These are phyloP conservation scores for Sebastiscus albofasciatus DNA, from an alignment of 2,797 vertebrate species.

Conservation along the genomic window DNA sequence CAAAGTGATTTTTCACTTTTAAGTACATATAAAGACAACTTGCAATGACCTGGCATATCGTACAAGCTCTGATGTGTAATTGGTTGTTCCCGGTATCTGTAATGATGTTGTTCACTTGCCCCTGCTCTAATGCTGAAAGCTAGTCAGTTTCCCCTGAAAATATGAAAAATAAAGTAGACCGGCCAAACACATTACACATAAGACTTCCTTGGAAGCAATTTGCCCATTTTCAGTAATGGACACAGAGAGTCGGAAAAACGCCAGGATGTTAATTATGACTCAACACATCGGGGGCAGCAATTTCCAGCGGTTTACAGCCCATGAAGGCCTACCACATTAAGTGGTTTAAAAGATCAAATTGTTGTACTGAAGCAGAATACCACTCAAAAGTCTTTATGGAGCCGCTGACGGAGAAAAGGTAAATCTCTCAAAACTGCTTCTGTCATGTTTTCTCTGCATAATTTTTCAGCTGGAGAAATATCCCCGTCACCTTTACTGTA, in stretches of 20 bases:
- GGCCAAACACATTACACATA: constrained; percentile 19
- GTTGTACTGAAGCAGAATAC: not conserved
- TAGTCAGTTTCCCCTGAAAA: not conserved
- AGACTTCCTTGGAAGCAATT: constrained; percentile 32
- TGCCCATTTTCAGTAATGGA: constrained; percentile 49
- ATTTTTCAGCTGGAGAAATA: not conserved
- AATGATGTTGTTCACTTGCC: constrained; percentile 16
- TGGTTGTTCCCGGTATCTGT: constrained; percentile 19
- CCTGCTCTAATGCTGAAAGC: constrained; percentile 1
- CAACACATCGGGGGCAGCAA: constrained; percentile 14
- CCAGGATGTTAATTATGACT: constrained; percentile 42
- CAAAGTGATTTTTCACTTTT: not conserved
- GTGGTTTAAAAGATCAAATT: constrained; percentile 36
- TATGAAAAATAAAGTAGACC: constrained; percentile 1
- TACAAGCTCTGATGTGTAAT: not conserved
- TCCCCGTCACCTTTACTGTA: constrained; percentile 9
- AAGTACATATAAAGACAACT: not conserved
- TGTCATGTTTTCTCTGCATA: constrained; percentile 14
- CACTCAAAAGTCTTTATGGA: not conserved
- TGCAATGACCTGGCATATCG: not conserved
- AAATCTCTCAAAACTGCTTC: not conserved
- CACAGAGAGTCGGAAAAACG: not conserved
- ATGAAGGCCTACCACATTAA: constrained; percentile 25
- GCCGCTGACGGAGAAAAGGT: not conserved
- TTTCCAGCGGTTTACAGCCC: constrained; percentile 30